Evolutionary conservation across 2,797 vertebrate species (phyloP), one percentile per base, ranked within the genome.

Genomic region (Chrysocyon brachyurus): DNA sequence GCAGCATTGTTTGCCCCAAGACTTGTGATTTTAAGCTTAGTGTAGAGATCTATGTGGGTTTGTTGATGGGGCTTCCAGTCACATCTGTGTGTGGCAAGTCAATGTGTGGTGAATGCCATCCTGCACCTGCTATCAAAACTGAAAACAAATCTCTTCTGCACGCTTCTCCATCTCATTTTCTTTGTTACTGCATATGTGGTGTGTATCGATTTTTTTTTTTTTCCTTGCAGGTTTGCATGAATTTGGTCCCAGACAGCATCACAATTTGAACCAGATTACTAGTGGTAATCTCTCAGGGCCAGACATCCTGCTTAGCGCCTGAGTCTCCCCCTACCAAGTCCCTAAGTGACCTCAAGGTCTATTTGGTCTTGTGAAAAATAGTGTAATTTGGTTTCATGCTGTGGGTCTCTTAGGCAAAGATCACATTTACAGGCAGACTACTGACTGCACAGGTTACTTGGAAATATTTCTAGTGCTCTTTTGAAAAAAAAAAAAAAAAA

Each of bases 381-480:
- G 33, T 86, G 15, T 78, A 11, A 66, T 87, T 83, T 78, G 49
- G 46, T 95, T 92, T 96, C 19, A 63, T 66, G 72, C 28, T 63
- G 21, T 91, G 54, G 77, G 40, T 81, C 49, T 77, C 73, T 31
- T 56, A 79, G n/a, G 59, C 68, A 70, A 63, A 73, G 64, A 79
- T 90, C 5, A 85, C 19, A 63, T 61, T 33, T 77, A 10, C 16
- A 90, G 49, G 87, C 66, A 90, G 79, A 40, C 81, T 92, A 16
- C 56, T 72, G 78, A 61, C 8, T 36, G 4, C 3, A 28, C 12
- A 84, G 79, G 0, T 94, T 52, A 75, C 57, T 96, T 66, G 87
- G 77, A 89, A 96, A 46, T 92, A 87, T 75, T 93, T 83, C 36
- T 90, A 26, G 16, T 72, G 31, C 28, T 94, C 16, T 75, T 92